Evolutionary conservation across 1,140 invertebrate species (phyloP).

Genomic region (Drosophila micromelanica): DNA sequence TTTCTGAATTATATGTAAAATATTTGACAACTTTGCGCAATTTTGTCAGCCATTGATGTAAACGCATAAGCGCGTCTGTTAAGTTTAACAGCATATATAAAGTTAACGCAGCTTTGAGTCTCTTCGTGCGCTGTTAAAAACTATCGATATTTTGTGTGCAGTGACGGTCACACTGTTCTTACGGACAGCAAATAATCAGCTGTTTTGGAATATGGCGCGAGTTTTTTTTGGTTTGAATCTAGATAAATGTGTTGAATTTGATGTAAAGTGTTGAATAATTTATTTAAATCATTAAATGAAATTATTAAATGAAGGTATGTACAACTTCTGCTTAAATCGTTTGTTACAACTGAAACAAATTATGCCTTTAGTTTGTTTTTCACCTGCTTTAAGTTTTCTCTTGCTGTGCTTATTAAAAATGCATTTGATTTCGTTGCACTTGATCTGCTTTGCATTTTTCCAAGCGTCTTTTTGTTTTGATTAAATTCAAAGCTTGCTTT

Average conservation of each 20-base stretch:
- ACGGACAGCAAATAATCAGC: not conserved
- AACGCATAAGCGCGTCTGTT: not conserved
- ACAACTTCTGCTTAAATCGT: not conserved
- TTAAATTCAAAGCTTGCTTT: conserved; percentile 53
- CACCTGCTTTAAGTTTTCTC: not conserved
- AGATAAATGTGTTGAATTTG: not conserved
- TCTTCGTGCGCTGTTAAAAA: not conserved
- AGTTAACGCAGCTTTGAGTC: not conserved
- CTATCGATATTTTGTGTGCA: conserved; percentile 1
- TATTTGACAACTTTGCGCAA: not conserved
- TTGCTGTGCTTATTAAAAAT: conserved; percentile 16
- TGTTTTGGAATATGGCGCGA: conserved; percentile 3
- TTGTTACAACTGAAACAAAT: no score
- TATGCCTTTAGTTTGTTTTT: not conserved
- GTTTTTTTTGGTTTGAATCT: not conserved
- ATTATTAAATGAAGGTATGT: not conserved
- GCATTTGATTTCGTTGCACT: conserved; percentile 20
- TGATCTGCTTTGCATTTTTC: not conserved
- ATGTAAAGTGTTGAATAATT: not conserved
- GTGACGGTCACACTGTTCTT: conserved; percentile 7
- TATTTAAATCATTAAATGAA: no score
- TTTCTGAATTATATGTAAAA: not conserved
- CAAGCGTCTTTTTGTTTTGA: conserved; percentile 44
- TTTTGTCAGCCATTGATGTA: not conserved
- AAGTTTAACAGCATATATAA: not conserved